phyloP scores from a whole-genome alignment of 2,113 vertebrate species.

The Hepsetus odoe region DNA sequence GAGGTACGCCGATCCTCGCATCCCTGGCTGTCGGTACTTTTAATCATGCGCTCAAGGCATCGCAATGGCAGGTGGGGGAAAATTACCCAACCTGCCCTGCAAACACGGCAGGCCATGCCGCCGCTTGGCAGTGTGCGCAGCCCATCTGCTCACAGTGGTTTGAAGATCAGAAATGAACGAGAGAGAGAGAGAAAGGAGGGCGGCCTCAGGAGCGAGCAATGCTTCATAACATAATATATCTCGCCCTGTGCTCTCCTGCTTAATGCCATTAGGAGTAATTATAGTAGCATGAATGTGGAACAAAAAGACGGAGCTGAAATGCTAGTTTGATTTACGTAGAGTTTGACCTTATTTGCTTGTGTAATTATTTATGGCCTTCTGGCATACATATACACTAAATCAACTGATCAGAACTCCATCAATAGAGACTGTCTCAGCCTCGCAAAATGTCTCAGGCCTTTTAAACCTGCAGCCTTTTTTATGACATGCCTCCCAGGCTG shows the following conservation, averaged over 20 bases:
- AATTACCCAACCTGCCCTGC: conserved; percentile 77
- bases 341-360: conserved; percentile 59
- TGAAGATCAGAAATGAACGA: conserved; percentile 53
- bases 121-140: conserved; percentile 69
- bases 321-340: conserved; percentile 61
- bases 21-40: conserved; percentile 54
- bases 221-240: conserved; percentile 63
- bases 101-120: conserved; percentile 75
- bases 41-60: conserved; percentile 68
- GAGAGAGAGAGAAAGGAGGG: conserved; percentile 19
- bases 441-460: conserved; percentile 38
- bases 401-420: conserved; percentile 60
- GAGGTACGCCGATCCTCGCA: conserved; percentile 9
- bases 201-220: conserved; percentile 53
- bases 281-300: conserved; percentile 68
- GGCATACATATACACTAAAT: conserved; percentile 63
- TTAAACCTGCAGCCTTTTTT: conserved; percentile 58
- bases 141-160: conserved; percentile 74
- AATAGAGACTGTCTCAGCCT: conserved; percentile 42
- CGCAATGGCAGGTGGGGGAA: conserved; percentile 70
- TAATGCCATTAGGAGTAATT: conserved; percentile 74
- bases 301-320: conserved; percentile 43
- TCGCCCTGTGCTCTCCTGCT: conserved; percentile 48
- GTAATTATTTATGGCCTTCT: conserved; percentile 58
- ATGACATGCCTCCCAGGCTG: conserved; percentile 50